Evolutionary conservation across 2,797 vertebrate species (phyloP), one percentile per base, ranked within the genome.

Genomic region (Amniataba percoides): DNA sequence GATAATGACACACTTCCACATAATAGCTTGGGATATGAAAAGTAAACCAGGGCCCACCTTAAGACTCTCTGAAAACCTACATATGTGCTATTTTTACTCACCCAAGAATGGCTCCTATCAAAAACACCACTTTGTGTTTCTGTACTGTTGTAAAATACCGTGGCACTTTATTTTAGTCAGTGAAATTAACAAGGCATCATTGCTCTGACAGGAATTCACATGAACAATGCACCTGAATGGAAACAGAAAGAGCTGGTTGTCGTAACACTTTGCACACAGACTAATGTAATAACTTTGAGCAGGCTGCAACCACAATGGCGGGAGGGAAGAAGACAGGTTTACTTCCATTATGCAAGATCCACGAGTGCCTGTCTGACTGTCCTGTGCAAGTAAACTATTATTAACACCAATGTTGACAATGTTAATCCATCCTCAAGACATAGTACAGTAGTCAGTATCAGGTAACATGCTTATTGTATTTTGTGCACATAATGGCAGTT

Each of bases 381-480:
- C 25, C 55, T 65, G 59, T 74, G 53, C 56, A 67, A 74, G 53
- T 57, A 84, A 79, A 74, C 74, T 73, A 80, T 77, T 77, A 70
- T 86, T 82, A 72, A 74, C 80, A 58, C 53, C 25, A 18, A 14
- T 31, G 72, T 45, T 86, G 77, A 88, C 74, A 77, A 46, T 56
- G 59, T 42, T 65, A 80, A 78, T 83, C 48, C 21, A 8, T 57
- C 79, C 12, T 69, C 48, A 65, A 62, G 74, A 25, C 52, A 0
- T 23, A 45, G 58, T 53, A 58, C 46, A 68, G 61, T 12, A 18
- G 4, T 59, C 43, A 9, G 58, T 40, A 59, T 81, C 72, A 64
- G 68, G 63, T 78, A 64, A 77, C 82, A 25, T 4, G 53, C 43
- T 49, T 25, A 3, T 5, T 63, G 40, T 63, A 19, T 48, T 43